Evolutionary conservation across 2,797 vertebrate genomes (phyloP), one percentile per base, ranked within the genome.

Genomic region (Smutsia gigantea): DNA sequence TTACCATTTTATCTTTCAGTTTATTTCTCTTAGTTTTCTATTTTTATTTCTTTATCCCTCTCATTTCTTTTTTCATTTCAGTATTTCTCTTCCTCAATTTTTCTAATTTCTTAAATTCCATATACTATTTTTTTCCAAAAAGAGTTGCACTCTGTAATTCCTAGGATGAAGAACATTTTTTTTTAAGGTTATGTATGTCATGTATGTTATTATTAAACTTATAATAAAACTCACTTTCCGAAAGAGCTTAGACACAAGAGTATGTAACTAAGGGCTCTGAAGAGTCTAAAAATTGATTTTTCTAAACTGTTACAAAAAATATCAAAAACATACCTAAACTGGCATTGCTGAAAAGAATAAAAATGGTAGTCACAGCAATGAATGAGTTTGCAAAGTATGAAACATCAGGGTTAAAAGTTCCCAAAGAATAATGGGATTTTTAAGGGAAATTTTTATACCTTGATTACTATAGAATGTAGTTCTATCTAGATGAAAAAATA

Each of bases 381-480:
- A 91, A 46, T 90, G 53, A 71, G 25, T 81, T 93, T 90, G 34
- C 29, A 90, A 96, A 85, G 17, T 86, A 68, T 51, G n/a, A 83
- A 83, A 82, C n/a, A 39, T 61, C 51, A 74, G 23, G 14, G 11
- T 75, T 63, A 72, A 59, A 89, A 49, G 14, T 94, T 92, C 25
- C 31, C 34, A 95, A 12, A 75, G 39, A 79, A 55, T 77, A 71
- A 46, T 93, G 37, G 31, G 61, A 63, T 66, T 93, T 94, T 61
- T 61, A 93, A 68, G 37, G 37, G n/a, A n/a, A 57, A 17, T 59
- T 87, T 87, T 92, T 39, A 68, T 86, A 49, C 27, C 5, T 85
- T 64, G 64, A 23, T 92, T 87, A 53, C 39, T 83, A 4, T 42
- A 63, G 13, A 86, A 10, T 53, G 0, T 97, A 42, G 75, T 78